phyloP scores from a whole-genome alignment of 2,888 invertebrate genomes.

The Platycheirus albimanus region DNA sequence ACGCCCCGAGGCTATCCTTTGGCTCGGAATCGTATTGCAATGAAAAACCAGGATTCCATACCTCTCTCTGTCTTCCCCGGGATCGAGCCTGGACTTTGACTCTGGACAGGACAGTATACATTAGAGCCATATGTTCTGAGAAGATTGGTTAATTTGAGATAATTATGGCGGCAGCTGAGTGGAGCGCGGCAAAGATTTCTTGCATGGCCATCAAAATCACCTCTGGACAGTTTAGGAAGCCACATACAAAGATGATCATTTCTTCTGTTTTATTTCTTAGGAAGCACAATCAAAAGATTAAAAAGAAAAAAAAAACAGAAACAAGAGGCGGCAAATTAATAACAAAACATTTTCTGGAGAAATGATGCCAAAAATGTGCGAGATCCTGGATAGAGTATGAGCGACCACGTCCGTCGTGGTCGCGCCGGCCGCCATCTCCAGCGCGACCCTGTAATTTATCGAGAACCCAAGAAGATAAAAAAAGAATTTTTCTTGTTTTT shows the following conservation, averaged over 20 bases:
- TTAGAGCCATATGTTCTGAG: constrained; percentile 63
- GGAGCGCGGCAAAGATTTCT: constrained; percentile 64
- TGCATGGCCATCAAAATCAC: constrained; percentile 72
- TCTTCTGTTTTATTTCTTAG: neutral
- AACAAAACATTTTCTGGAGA: constrained; percentile 60
- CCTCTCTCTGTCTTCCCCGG: neutral
- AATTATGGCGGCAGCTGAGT: constrained; percentile 75
- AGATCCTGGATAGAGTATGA: constrained; percentile 10
- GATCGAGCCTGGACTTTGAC: constrained; percentile 1
- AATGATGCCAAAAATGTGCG: constrained; percentile 47
- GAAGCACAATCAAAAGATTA: no score
- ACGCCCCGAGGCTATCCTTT: no score
- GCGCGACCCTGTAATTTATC: constrained; percentile 72
- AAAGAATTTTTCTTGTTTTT: constrained; percentile 16
- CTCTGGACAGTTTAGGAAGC: constrained; percentile 67
- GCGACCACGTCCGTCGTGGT: no score
- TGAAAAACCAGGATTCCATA: constrained; percentile 38
- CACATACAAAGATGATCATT: constrained; percentile 6
- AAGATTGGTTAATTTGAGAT: constrained; percentile 76
- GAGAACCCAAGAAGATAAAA: constrained; percentile 54
- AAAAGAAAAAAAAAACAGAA: constrained; percentile 74
- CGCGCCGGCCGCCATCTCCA: no score
- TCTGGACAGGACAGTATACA: neutral
- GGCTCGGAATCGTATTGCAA: constrained; percentile 24
- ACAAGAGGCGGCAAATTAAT: constrained; percentile 69